phyloP scores from a whole-genome alignment of 2,113 vertebrate species.

The Ctenodactylus gundi region DNA sequence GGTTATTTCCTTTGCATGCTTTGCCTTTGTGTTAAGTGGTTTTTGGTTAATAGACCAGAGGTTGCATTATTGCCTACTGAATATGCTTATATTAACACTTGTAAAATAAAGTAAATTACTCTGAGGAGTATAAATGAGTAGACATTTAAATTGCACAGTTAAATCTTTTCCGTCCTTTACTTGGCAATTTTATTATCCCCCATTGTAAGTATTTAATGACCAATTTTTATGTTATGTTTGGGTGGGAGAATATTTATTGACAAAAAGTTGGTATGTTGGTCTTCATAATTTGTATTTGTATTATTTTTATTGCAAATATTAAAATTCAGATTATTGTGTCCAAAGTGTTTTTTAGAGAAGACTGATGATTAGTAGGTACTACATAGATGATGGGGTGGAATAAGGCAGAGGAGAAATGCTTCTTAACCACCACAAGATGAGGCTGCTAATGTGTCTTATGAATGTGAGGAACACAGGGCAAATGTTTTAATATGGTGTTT shows the following conservation, averaged over 20 bases:
- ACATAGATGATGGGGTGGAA: neutral
- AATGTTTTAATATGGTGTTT: conserved; percentile 39
- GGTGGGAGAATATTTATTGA: conserved; percentile 47
- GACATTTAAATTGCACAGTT: conserved; percentile 63
- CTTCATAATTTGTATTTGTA: conserved; percentile 3
- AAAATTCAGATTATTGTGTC: conserved; percentile 7
- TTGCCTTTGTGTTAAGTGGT: conserved; percentile 26
- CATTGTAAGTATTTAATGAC: conserved; percentile 52
- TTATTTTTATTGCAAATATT: conserved; percentile 42
- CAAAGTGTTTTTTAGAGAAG: neutral
- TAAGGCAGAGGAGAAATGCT: neutral
- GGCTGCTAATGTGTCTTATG: conserved; percentile 16
- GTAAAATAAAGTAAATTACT: conserved; percentile 69
- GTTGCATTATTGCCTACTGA: conserved; percentile 53
- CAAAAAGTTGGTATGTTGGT: conserved; percentile 15
- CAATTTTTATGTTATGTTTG: conserved; percentile 40
- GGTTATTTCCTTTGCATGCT: conserved; percentile 60
- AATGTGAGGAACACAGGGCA: neutral
- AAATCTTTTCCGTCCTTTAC: conserved; percentile 66
- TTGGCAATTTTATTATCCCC: conserved; percentile 46
- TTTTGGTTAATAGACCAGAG: conserved; percentile 65
- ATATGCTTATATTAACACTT: conserved; percentile 66
- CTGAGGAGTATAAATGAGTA: conserved; percentile 64
- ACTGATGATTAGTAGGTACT: neutral
- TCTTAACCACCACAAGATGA: neutral